A percentile compares a stretch with the other conserved stretches of the same genome.
Conservation (phyloP, 2,113 vertebrate genomes). For the Ammodytes marinus region DNA sequence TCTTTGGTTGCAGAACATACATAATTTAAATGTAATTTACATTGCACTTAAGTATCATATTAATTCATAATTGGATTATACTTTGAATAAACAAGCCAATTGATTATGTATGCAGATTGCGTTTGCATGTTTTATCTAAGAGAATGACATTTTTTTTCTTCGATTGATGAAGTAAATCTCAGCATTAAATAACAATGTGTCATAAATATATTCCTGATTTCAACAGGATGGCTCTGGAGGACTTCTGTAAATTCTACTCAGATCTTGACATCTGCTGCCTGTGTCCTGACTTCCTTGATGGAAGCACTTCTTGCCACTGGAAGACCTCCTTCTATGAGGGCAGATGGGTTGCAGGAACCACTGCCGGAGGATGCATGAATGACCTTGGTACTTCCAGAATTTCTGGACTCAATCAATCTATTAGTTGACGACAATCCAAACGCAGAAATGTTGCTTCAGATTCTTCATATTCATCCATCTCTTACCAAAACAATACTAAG, state of each 20-base stretch:
- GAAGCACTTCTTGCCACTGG: slow-evolving; percentile 66
- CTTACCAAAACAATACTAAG: neutral
- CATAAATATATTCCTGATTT: neutral
- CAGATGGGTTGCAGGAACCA: slow-evolving; percentile 80
- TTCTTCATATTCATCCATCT: neutral
- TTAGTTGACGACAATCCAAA: neutral
- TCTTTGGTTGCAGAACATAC: no score
- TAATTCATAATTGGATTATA: neutral
- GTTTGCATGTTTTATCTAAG: neutral
- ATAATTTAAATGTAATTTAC: no score
- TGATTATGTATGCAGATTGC: neutral
- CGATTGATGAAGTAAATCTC: neutral
- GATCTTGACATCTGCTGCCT: slow-evolving; percentile 79
- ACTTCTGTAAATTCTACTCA: slow-evolving; percentile 64
- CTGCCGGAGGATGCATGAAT: slow-evolving; percentile 79
- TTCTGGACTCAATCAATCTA: neutral
- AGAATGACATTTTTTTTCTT: no score
- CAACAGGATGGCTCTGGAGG: slow-evolving; percentile 77
- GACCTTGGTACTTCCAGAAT: slow-evolving; percentile 51
- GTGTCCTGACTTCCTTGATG: slow-evolving; percentile 78
- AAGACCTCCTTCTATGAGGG: slow-evolving; percentile 61
- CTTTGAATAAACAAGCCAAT: neutral
- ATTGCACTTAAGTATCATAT: neutral
- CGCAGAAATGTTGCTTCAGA: neutral
- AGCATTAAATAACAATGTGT: neutral